These are phyloP conservation scores for Mycteria americana DNA, from an alignment of 2,797 vertebrate species.

Conservation along the genomic window DNA sequence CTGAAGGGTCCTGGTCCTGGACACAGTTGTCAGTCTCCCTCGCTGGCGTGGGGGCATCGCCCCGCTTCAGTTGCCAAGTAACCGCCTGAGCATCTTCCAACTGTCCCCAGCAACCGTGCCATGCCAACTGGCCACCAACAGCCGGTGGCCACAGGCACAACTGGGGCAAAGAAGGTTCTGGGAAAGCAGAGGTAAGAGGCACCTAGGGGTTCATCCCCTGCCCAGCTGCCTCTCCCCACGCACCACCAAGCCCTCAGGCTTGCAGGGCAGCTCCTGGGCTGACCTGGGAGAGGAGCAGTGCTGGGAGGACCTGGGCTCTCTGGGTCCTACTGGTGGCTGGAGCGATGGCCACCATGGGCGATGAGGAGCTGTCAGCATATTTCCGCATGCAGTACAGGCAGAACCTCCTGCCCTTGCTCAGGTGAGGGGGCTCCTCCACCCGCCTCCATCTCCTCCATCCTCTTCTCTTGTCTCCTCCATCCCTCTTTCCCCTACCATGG, in stretches of 20 bases:
- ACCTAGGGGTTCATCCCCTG: not conserved
- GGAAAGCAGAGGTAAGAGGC: not conserved
- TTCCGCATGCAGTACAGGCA: conserved; percentile 43
- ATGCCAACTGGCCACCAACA: not conserved
- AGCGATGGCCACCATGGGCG: not conserved
- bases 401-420: conserved; percentile 26
- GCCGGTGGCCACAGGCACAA: accelerated
- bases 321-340: not conserved
- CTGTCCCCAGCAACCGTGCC: not conserved
- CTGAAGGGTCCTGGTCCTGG: not conserved
- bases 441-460: too few relatives aligned
- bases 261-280: not conserved
- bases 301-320: not conserved
- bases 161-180: not conserved
- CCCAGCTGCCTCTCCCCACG: accelerated
- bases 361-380: conserved; percentile 32
- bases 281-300: not conserved
- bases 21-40: not conserved
- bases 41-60: accelerated
- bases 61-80: not conserved
- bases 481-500: accelerated
- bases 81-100: accelerated
- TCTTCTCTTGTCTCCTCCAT: not conserved
- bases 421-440: conserved; percentile 20
- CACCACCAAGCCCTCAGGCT: not conserved